These are phyloP conservation scores for Macaca nemestrina DNA, from an alignment of 2,113 vertebrate species.

Conservation along the genomic window DNA sequence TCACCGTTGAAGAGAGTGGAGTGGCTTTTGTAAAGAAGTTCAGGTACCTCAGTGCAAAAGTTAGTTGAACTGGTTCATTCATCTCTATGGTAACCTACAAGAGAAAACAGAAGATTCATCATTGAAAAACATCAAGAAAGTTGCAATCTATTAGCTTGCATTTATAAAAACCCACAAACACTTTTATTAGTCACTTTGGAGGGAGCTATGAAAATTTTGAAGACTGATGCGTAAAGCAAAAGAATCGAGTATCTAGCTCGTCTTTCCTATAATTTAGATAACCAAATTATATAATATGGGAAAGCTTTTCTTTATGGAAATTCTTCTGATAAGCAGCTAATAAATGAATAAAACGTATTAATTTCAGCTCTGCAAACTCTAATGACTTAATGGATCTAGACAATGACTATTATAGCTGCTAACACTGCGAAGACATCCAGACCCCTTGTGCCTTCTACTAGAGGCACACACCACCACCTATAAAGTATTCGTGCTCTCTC, in stretches of 20 bases:
- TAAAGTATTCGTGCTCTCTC: background rate
- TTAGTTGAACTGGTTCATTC: constrained; percentile 97
- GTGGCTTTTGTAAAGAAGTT: constrained; percentile 99
- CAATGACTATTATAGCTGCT: background rate
- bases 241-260: background rate
- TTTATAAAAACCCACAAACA: background rate
- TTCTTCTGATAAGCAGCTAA: background rate
- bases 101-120: background rate
- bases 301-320: background rate
- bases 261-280: background rate
- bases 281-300: background rate
- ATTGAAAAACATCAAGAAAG: background rate
- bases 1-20: constrained; percentile 95
- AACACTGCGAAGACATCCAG: background rate
- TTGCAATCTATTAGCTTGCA: background rate
- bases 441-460: background rate
- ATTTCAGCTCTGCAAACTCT: background rate
- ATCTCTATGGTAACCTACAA: constrained; percentile 96
- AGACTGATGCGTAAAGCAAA: background rate
- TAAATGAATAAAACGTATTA: background rate
- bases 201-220: constrained; percentile 1
- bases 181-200: background rate
- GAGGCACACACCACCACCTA: background rate
- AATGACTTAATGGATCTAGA: constrained; percentile 11
- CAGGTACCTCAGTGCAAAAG: constrained; percentile 97